phyloP scores from a whole-genome alignment of 37 sponge, comb jelly and placozoan genomes.

The Beroe forskalii region DNA sequence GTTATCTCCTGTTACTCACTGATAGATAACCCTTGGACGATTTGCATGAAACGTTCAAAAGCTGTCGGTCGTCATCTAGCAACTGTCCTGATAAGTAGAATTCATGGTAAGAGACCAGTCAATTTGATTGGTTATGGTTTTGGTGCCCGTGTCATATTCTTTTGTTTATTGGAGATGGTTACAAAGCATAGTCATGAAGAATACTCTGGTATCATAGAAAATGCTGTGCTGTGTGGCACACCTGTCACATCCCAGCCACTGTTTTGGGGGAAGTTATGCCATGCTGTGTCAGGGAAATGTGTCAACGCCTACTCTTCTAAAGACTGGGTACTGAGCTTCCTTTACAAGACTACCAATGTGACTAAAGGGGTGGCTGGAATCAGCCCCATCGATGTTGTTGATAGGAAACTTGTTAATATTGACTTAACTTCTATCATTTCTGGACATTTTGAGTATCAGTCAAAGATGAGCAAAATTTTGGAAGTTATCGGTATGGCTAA shows the following conservation, averaged over 20 bases:
- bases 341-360: constrained; percentile 3
- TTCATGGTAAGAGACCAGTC: constrained; percentile 46
- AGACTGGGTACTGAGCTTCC: constrained; percentile 48
- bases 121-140: constrained; percentile 65
- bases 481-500: neutral
- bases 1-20: neutral
- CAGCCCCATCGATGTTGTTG: neutral
- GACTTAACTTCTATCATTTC: neutral
- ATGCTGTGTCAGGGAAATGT: constrained; percentile 3
- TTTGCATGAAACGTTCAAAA: constrained; percentile 60
- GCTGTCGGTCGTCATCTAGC: constrained; percentile 35
- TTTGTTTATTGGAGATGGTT: constrained; percentile 56
- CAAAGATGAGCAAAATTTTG: neutral
- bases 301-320: constrained; percentile 6
- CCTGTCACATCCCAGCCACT: constrained; percentile 31
- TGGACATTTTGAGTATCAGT: neutral
- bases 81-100: neutral
- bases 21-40: constrained; percentile 66
- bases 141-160: constrained; percentile 66
- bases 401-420: constrained; percentile 18
- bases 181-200: neutral
- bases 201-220: constrained; percentile 23
- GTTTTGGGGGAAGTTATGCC: neutral
- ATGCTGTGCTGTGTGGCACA: constrained; percentile 36
- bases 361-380: neutral